Evolutionary conservation across 1,140 invertebrate species (phyloP).

Genomic region (Pygmarrhopalites habei): DNA sequence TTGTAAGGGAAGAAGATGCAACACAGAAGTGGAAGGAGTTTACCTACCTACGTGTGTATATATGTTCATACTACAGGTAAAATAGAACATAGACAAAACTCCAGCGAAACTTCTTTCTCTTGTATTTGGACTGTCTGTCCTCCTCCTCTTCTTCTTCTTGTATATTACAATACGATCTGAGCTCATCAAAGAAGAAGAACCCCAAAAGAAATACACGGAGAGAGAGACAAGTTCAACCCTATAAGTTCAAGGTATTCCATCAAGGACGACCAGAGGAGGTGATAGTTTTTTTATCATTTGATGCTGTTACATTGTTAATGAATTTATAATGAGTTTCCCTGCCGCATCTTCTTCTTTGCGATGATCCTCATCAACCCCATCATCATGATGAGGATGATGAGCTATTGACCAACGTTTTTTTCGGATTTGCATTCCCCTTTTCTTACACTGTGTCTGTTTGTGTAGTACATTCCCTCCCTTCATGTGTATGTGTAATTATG

Average conservation of each 20-base stretch:
- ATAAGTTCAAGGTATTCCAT: slow-evolving; percentile 10
- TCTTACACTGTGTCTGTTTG: not conserved
- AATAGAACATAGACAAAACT: too few relatives aligned
- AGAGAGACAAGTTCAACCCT: slow-evolving; percentile 2
- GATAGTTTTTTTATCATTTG: slow-evolving; percentile 11
- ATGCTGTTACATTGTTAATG: slow-evolving; percentile 3
- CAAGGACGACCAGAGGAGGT: slow-evolving; percentile 6
- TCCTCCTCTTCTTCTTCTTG: too few relatives aligned
- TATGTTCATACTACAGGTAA: too few relatives aligned
- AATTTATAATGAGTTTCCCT: slow-evolving; percentile 4
- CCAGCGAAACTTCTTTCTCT: too few relatives aligned
- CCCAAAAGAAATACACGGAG: not conserved
- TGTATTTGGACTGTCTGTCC: too few relatives aligned
- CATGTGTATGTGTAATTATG: not conserved
- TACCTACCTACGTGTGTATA: too few relatives aligned
- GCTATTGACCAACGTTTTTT: too few relatives aligned
- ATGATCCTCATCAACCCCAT: too few relatives aligned
- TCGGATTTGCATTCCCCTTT: not conserved
- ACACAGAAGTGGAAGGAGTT: too few relatives aligned
- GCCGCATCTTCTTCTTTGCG: not conserved
- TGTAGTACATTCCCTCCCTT: not conserved
- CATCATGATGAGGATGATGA: not conserved
- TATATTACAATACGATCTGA: too few relatives aligned
- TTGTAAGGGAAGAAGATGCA: too few relatives aligned
- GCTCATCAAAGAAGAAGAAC: too few relatives aligned